Evolutionary conservation across 1,140 invertebrate genomes (phyloP).

Genomic region (Sycophaga agraensis): DNA sequence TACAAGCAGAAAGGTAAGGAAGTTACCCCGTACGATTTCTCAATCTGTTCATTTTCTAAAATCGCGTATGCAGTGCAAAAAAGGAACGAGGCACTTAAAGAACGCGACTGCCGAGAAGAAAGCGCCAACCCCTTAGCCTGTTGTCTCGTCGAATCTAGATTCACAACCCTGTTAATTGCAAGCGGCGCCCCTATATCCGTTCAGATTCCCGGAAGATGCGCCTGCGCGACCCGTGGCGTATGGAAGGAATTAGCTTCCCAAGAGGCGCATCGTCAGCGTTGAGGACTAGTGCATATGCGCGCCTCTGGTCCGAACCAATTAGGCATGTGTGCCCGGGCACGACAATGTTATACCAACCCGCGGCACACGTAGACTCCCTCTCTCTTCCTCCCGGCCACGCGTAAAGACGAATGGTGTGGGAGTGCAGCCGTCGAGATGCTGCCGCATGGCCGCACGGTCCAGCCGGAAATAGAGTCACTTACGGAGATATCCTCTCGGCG

Average conservation of each 20-base stretch:
- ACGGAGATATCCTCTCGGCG: background rate
- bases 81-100: too few species aligned
- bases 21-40: too few species aligned
- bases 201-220: slow-evolving; percentile 52
- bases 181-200: slow-evolving; percentile 59
- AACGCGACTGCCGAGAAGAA: too few species aligned
- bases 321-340: slow-evolving; percentile 44
- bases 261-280: slow-evolving; percentile 39
- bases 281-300: slow-evolving; percentile 29
- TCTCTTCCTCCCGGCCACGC: background rate
- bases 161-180: slow-evolving; percentile 51
- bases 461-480: slow-evolving; percentile 37
- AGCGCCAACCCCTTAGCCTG: too few species aligned
- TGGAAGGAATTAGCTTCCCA: slow-evolving; percentile 58
- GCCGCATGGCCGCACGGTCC: slow-evolving; percentile 13
- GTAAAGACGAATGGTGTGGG: slow-evolving; percentile 30
- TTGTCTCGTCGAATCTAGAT: slow-evolving; percentile 34
- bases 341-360: too few species aligned
- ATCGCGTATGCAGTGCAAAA: background rate
- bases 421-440: slow-evolving; percentile 15
- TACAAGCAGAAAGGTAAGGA: slow-evolving; percentile 97
- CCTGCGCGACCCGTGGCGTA: slow-evolving; percentile 37
- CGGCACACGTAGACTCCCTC: too few species aligned
- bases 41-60: too few species aligned
- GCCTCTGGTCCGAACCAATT: slow-evolving; percentile 48